Percentiles rank a stretch among this genome's conserved stretches.
Conservation (phyloP, 1,140 invertebrate genomes). For the Drosophila guanche region DNA sequence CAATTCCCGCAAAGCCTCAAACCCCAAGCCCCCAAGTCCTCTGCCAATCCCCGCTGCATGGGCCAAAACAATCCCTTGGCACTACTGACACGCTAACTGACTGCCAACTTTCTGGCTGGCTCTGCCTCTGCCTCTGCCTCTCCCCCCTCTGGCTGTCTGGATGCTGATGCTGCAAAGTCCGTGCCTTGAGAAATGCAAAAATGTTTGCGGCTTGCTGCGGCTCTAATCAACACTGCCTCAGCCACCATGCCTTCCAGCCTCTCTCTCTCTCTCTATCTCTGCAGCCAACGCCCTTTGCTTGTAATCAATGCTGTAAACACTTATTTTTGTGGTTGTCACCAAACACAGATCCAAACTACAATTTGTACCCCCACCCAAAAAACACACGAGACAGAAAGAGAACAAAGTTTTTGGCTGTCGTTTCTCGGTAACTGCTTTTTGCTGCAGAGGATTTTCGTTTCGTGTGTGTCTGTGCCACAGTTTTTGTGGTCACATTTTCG, state of each 20-base stretch:
- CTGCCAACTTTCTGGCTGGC: constrained; percentile 12
- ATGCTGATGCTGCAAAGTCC: background rate
- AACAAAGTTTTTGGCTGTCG: constrained; percentile 20
- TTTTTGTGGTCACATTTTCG: constrained; percentile 37
- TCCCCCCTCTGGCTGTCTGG: too few species aligned
- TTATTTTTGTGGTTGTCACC: constrained; percentile 78
- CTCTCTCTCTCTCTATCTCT: too few species aligned
- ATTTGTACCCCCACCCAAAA: constrained; percentile 37
- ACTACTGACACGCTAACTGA: constrained; percentile 56
- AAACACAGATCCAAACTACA: constrained; percentile 30
- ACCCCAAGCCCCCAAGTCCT: constrained; percentile 12
- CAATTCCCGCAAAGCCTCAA: constrained; percentile 43
- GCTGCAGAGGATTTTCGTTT: constrained; percentile 15
- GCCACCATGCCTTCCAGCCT: constrained; percentile 2
- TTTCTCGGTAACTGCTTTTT: constrained; percentile 38
- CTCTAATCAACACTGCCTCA: constrained; percentile 64
- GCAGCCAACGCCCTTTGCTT: constrained; percentile 57
- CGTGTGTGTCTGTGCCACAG: constrained; percentile 26
- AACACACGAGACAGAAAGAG: constrained; percentile 18
- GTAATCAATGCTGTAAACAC: constrained; percentile 82
- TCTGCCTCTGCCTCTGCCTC: background rate
- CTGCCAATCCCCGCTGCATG: background rate
- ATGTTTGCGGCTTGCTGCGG: constrained; percentile 46
- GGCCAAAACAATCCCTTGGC: constrained; percentile 34
- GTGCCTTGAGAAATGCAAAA: constrained; percentile 71